phyloP scores from a whole-genome alignment of 2,113 vertebrate species.

The Takifugu bimaculatus region DNA sequence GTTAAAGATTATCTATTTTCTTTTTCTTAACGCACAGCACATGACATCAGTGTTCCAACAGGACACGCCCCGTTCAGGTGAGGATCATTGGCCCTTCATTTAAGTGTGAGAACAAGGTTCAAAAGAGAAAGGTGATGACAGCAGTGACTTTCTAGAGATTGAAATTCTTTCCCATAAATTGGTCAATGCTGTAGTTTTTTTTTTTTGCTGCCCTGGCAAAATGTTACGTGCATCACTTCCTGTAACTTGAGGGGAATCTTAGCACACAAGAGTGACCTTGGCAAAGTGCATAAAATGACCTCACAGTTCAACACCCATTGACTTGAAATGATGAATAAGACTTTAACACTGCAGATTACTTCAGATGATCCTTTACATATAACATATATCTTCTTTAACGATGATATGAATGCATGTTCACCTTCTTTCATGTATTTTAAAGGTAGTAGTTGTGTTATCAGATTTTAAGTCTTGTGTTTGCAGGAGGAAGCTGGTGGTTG shows the following conservation, averaged over 20 bases:
- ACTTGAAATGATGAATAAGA: no score
- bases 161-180: slow-evolving; percentile 9
- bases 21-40: neutral
- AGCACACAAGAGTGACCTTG: neutral
- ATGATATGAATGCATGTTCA: no score
- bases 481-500: slow-evolving; percentile 32
- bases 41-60: neutral
- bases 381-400: no score
- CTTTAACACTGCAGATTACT: no score
- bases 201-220: slow-evolving; percentile 4
- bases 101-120: no score
- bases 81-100: no score
- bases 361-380: no score
- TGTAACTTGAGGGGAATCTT: slow-evolving; percentile 11
- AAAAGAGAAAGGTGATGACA: no score
- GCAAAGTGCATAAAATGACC: neutral
- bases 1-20: neutral
- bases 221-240: slow-evolving; percentile 17
- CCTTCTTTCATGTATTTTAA: no score
- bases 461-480: slow-evolving; percentile 3
- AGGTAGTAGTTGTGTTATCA: no score
- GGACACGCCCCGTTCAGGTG: no score
- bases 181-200: slow-evolving; percentile 4
- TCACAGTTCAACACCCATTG: no score
- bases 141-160: neutral